Percentiles rank a stretch among this genome's conserved stretches.
phyloP scores from a whole-genome alignment of 2,113 vertebrate genomes.

The Herpetotheres cachinnans region DNA sequence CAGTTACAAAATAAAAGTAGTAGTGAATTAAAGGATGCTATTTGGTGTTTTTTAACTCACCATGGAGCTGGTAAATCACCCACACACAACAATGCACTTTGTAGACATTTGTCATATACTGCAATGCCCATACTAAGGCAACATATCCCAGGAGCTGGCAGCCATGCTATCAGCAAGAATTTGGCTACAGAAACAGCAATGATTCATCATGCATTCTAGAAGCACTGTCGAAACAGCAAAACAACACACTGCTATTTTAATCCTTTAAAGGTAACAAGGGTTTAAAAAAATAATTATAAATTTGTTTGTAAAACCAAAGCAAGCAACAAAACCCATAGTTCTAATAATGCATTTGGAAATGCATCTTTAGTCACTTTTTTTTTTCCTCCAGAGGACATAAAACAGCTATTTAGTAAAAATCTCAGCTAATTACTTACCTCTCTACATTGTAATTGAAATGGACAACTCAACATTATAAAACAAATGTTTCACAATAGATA shows the following conservation, averaged over 20 bases:
- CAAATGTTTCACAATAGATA: background rate
- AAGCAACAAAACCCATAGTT: background rate
- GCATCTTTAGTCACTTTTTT: background rate
- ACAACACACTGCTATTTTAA: conserved; percentile 65
- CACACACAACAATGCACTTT: background rate
- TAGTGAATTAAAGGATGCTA: background rate
- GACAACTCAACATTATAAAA: background rate
- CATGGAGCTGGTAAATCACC: conserved; percentile 1
- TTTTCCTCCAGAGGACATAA: background rate
- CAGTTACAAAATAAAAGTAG: background rate
- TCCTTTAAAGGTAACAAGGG: conserved; percentile 35
- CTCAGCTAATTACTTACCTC: conserved; percentile 28
- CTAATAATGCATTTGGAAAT: background rate
- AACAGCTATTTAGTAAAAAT: background rate
- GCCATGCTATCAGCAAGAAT: conserved; percentile 72
- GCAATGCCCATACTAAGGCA: conserved; percentile 77
- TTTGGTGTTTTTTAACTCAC: background rate
- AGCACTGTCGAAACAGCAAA: conserved; percentile 61
- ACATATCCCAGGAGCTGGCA: conserved; percentile 65
- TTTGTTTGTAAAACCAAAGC: conserved; percentile 1
- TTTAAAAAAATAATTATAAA: background rate
- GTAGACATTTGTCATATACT: conserved; percentile 38
- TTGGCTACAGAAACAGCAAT: conserved; percentile 69
- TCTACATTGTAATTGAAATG: background rate
- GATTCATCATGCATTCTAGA: conserved; percentile 75